Evolutionary conservation across 1,140 invertebrate species (phyloP).

Genomic region (Neodiprion pinetum): DNA sequence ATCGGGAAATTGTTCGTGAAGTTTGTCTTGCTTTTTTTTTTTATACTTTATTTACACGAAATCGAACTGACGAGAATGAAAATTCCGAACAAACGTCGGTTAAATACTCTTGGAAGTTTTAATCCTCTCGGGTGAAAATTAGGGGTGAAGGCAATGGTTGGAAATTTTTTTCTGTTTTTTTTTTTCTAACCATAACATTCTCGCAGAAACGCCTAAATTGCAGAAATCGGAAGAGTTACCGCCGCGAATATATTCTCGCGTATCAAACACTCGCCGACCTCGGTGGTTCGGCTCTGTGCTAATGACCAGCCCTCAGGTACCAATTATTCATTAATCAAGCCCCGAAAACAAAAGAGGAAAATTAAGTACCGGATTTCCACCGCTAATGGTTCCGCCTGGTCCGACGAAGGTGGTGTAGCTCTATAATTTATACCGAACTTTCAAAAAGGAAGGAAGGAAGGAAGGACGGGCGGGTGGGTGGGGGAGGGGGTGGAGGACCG

Average conservation of each 20-base stretch:
- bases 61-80: constrained; percentile 12
- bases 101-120: background rate
- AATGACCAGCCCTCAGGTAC: background rate
- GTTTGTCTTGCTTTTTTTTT: background rate
- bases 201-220: no score
- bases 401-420: background rate
- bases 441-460: background rate
- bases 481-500: background rate
- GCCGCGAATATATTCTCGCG: no score
- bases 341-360: background rate
- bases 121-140: no score
- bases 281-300: background rate
- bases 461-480: background rate
- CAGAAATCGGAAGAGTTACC: no score
- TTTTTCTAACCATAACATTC: no score
- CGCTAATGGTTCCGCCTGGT: background rate
- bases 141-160: no score
- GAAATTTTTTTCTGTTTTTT: no score
- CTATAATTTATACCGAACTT: background rate
- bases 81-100: background rate
- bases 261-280: no score
- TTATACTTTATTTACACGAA: background rate
- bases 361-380: constrained; percentile 7
- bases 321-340: constrained; percentile 1
- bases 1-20: background rate